Evolutionary conservation across 2,888 invertebrate species (phyloP).

Genomic region (Steinernema carpocapsae): DNA sequence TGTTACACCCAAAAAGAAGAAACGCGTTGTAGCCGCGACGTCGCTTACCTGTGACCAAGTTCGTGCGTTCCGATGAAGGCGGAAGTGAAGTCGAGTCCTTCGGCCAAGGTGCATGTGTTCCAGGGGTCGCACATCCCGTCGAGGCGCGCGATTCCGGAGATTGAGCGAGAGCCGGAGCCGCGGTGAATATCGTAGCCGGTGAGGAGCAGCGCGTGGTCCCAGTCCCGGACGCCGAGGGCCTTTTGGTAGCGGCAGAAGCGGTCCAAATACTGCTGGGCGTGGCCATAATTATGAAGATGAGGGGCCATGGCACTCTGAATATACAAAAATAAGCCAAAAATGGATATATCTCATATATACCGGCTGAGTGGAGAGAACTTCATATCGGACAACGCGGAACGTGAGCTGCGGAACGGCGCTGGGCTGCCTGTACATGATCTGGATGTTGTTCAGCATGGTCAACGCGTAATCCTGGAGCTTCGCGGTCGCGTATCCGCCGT

Average conservation of each 20-base stretch:
- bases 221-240: conserved; percentile 62
- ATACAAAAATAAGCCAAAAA: background rate
- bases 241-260: conserved; percentile 68
- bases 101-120: conserved; percentile 68
- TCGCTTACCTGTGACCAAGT: conserved; percentile 61
- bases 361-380: conserved; percentile 67
- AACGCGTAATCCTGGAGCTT: conserved; percentile 65
- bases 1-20: background rate
- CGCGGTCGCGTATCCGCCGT: conserved; percentile 60
- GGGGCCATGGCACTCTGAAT: conserved; percentile 63
- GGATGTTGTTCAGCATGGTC: conserved; percentile 69
- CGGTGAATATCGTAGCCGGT: conserved; percentile 68
- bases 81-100: conserved; percentile 69
- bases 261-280: conserved; percentile 68
- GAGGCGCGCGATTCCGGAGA: conserved; percentile 69
- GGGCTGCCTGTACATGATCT: conserved; percentile 69
- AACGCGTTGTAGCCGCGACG: too few species aligned
- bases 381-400: conserved; percentile 68
- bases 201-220: conserved; percentile 69
- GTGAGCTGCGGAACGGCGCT: conserved; percentile 64
- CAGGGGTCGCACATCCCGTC: conserved; percentile 67
- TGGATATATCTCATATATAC: conserved; percentile 46
- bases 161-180: conserved; percentile 65
- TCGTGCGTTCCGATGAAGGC: conserved; percentile 69
- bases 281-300: conserved; percentile 65